phyloP scores from a whole-genome alignment of 2,888 invertebrate genomes.

The Chironomus riparius region DNA sequence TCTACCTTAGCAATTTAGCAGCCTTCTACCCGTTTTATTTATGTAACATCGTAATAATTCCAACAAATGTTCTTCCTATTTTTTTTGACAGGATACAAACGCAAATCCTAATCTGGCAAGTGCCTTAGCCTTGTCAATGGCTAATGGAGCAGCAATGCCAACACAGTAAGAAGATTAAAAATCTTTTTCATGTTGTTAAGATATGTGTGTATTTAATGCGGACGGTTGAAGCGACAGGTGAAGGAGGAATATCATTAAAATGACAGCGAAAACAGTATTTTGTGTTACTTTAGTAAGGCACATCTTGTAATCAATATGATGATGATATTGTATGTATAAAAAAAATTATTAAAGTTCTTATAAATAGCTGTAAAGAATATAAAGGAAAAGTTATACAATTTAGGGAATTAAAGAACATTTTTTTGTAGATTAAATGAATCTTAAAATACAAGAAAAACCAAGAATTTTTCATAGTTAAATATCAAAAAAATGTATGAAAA shows the following conservation, averaged over 20 bases:
- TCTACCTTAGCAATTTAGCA: too few relatives aligned
- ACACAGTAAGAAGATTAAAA: conserved; percentile 8
- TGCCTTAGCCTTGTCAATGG: conserved; percentile 23
- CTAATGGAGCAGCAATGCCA: conserved; percentile 20
- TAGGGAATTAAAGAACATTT: too few relatives aligned
- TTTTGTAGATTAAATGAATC: not conserved
- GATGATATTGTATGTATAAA: not conserved
- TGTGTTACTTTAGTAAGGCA: not conserved
- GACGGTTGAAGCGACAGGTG: not conserved
- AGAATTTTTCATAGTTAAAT: not conserved
- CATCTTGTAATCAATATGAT: not conserved
- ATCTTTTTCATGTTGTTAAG: not conserved
- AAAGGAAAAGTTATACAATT: not conserved
- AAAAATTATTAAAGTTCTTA: not conserved
- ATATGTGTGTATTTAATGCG: too few relatives aligned
- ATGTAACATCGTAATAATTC: too few relatives aligned
- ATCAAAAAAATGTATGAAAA: not conserved
- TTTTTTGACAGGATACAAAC: conserved; percentile 14
- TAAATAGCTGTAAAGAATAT: not conserved
- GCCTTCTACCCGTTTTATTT: too few relatives aligned
- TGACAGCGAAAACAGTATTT: conserved; percentile 24
- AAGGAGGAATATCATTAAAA: not conserved
- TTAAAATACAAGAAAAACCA: not conserved
- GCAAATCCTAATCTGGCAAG: conserved; percentile 17
- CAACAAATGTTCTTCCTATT: not conserved